Evolutionary conservation across 1,140 invertebrate species (phyloP).

Genomic region (Dreissena polymorpha): DNA sequence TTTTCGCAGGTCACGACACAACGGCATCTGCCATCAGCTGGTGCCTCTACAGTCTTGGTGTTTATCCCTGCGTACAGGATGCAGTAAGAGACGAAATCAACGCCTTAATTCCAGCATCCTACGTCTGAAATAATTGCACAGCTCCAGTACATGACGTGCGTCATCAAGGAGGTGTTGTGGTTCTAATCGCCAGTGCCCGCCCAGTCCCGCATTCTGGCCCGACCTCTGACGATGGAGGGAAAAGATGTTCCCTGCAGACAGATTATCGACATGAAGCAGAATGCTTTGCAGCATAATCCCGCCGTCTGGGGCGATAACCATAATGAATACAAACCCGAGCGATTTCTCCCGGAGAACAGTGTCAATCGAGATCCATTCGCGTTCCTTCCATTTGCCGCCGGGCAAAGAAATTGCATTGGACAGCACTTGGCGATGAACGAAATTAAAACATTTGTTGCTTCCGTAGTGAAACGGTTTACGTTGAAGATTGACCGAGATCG

Average conservation of each 20-base stretch:
- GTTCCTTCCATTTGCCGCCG: constrained; percentile 66
- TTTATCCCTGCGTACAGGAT: constrained; percentile 88
- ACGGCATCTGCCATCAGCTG: constrained; percentile 83
- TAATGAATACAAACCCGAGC: constrained; percentile 57
- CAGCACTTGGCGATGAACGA: constrained; percentile 68
- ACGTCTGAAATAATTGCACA: not conserved
- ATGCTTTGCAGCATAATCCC: constrained; percentile 55
- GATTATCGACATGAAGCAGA: constrained; percentile 22
- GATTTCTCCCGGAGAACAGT: constrained; percentile 61
- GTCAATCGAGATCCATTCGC: constrained; percentile 61
- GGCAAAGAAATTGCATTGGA: constrained; percentile 67
- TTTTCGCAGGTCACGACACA: constrained; percentile 74
- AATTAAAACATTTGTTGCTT: constrained; percentile 61
- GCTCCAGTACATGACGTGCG: not conserved
- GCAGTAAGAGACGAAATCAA: constrained; percentile 91
- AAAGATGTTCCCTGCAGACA: constrained; percentile 66
- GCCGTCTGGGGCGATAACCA: constrained; percentile 39
- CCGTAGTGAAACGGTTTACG: constrained; percentile 57
- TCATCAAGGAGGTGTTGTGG: not conserved
- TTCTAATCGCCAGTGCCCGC: not conserved
- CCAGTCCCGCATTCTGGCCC: not conserved
- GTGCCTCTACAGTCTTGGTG: constrained; percentile 88
- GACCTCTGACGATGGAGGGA: constrained; percentile 78
- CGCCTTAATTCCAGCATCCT: constrained; percentile 82
- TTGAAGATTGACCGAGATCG: constrained; percentile 14